phyloP scores from a whole-genome alignment of 2,113 vertebrate species.

The Bos indicus region DNA sequence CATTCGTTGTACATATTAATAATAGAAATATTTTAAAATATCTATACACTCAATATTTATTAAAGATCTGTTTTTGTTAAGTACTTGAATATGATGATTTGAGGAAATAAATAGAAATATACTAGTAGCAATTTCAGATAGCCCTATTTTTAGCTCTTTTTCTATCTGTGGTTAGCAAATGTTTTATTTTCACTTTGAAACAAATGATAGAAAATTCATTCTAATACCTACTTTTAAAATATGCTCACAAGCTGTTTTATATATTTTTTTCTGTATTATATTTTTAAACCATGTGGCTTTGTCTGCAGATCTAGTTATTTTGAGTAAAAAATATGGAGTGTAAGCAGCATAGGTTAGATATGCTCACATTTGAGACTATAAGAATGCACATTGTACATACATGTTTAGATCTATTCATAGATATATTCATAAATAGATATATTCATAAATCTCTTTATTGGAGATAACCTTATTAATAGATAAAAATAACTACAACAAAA shows the following conservation, averaged over 20 bases:
- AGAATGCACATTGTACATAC: neutral
- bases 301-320: conserved; percentile 26
- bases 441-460: neutral
- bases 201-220: neutral
- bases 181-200: conserved; percentile 21
- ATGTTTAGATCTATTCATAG: neutral
- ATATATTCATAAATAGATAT: neutral
- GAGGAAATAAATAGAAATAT: neutral
- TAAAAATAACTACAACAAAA: neutral
- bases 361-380: neutral
- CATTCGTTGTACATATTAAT: neutral
- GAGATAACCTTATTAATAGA: neutral
- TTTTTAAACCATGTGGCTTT: conserved; percentile 18
- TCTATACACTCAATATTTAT: neutral
- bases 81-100: neutral
- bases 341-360: neutral
- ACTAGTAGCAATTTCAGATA: neutral
- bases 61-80: conserved; percentile 16
- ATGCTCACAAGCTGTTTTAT: neutral
- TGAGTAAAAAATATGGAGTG: neutral
- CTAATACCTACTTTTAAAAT: neutral
- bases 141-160: neutral
- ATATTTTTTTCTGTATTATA: neutral
- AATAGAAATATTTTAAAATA: neutral
- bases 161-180: neutral